These are phyloP conservation scores for Chaenocephalus aceratus DNA, from an alignment of 2,113 vertebrate genomes.

Conservation along the genomic window DNA sequence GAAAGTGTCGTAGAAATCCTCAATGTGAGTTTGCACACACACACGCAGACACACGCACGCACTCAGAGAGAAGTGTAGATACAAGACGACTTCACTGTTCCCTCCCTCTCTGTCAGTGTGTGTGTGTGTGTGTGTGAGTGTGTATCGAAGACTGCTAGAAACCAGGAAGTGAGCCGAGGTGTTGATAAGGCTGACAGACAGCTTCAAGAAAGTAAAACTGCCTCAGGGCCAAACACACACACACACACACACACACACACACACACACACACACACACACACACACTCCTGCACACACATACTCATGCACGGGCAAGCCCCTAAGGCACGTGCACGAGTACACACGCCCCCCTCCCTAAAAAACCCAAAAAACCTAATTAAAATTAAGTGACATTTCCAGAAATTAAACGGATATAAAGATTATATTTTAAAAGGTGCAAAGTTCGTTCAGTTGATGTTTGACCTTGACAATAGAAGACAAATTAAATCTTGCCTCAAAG, in stretches of 20 bases:
- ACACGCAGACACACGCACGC: no score
- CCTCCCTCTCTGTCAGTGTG: background rate
- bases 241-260: no score
- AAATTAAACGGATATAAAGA: background rate
- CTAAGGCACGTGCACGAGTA: background rate
- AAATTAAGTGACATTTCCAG: background rate
- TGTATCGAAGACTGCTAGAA: conserved; percentile 28
- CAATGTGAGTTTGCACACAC: no score
- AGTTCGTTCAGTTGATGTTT: background rate
- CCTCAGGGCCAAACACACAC: background rate
- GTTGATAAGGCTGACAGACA: conserved; percentile 40
- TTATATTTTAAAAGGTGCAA: background rate
- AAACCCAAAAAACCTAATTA: background rate
- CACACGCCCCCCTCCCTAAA: background rate
- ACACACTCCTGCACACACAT: conserved; percentile 7
- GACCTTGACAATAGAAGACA: background rate
- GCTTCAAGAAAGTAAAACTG: background rate
- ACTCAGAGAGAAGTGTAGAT: background rate
- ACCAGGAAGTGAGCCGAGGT: conserved; percentile 68
- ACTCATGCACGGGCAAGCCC: background rate
- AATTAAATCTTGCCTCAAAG: background rate
- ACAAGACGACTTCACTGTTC: background rate
- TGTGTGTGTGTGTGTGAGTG: background rate
- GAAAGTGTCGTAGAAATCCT: no score
- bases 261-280: background rate